Percentiles rank a stretch among this genome's conserved stretches.
These are phyloP conservation scores for Pocillopora meandrina DNA, from an alignment of 92 coral and sea anemone species.

Conservation along the genomic window DNA sequence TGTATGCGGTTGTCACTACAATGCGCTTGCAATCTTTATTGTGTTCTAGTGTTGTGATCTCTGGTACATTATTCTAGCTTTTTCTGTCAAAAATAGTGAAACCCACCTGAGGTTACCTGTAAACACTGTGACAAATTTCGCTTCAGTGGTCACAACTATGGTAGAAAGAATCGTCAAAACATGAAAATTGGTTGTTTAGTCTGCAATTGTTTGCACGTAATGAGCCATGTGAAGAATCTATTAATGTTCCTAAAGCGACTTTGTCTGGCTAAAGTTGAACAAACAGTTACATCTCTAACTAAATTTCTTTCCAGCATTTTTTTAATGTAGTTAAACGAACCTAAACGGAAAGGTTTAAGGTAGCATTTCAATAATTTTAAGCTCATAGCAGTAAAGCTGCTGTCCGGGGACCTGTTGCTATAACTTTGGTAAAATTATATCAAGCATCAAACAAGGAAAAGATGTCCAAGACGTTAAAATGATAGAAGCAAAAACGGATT, in stretches of 20 bases:
- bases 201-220: conserved; percentile 11
- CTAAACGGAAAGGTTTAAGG: conserved; percentile 16
- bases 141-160: conserved; percentile 1
- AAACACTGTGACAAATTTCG: conserved; percentile 1
- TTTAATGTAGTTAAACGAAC: background rate
- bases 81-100: background rate
- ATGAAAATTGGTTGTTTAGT: conserved; percentile 13
- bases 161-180: background rate
- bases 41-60: no score
- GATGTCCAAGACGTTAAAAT: background rate
- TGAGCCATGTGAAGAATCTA: background rate
- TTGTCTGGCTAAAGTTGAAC: background rate
- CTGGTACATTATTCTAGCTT: background rate
- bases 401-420: background rate
- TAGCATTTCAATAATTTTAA: background rate
- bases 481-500: background rate
- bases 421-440: background rate
- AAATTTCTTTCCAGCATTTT: background rate
- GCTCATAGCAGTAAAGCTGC: background rate
- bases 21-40: no score
- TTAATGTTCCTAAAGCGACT: background rate
- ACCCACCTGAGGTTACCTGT: background rate
- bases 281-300: background rate
- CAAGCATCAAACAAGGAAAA: no score
- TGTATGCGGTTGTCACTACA: no score